Conservation (phyloP, 2,888 invertebrate species). For the Trichogramma evanescens region DNA sequence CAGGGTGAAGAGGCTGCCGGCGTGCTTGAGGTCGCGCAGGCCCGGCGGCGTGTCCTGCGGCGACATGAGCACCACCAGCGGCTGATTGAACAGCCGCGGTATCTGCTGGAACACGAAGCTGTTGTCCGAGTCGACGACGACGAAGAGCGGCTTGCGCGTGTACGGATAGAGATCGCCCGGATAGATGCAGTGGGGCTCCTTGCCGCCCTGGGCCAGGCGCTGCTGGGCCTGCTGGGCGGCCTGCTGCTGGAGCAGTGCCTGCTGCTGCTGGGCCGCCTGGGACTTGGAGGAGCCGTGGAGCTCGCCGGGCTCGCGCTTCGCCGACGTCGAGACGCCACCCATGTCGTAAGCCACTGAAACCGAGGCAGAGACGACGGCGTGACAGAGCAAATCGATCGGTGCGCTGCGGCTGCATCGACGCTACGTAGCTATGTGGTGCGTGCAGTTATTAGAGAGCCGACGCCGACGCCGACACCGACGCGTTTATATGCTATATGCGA, state of each 20-base stretch:
- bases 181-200: constrained; percentile 74
- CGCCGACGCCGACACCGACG: no score
- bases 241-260: not conserved
- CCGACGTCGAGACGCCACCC: constrained; percentile 85
- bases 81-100: constrained; percentile 87
- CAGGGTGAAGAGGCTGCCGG: constrained; percentile 88
- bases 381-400: no score
- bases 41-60: constrained; percentile 82
- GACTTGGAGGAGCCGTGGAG: constrained; percentile 25
- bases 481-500: no score
- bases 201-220: constrained; percentile 48
- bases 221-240: constrained; percentile 24
- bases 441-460: no score
- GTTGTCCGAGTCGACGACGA: constrained; percentile 93
- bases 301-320: constrained; percentile 66
- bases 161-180: constrained; percentile 91
- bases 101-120: constrained; percentile 87
- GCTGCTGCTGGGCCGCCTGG: no score
- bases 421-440: no score
- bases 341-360: constrained; percentile 76
- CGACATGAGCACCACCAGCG: constrained; percentile 86
- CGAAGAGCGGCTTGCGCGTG: constrained; percentile 84
- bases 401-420: no score
- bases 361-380: not conserved
- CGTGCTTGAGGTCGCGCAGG: constrained; percentile 73